Base-by-base conservation (phyloP, 2,113 vertebrate species). In the Pachypanchax playfairii region DNA sequence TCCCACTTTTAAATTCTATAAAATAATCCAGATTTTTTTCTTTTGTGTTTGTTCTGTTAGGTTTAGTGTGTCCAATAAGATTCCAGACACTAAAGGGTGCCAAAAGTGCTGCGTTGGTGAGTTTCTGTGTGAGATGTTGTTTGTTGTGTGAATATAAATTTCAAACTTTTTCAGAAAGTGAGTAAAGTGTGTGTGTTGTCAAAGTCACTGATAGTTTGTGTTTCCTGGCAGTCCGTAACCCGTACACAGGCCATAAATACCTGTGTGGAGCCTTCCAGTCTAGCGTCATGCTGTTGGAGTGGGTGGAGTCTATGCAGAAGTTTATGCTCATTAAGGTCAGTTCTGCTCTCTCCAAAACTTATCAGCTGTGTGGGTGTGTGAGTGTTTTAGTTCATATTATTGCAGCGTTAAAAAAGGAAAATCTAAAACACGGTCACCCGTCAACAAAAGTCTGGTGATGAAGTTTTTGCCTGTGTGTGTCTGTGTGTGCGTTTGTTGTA, bases 281-380 rank as follows among this genome's bases (percentile, higher is more conserved):
- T 36, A 98, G 95, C 74, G 95, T 98, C 80, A 91, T 96, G 85
- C 90, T 99, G 26, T 84, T 99, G 87, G 96, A 99, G 86, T 99
- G 97, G 97, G 95, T 98, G 79, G 97, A 99, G 85, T 93, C 93
- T 73, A 98, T 99, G 97, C 96, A 99, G 89, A 98, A 94, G 85
- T 99, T 99, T 79, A 98, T 99, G 97, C 91, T 97, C 84, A 98
- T 99, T 83, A 99, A 99, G 94, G 96, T 99, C 86, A 82, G 93
- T 66, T 43, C 42, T 38, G 1, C n/a, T n/a, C 9, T 10, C 4
- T 7, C 41, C 3, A 13, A 36, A 51, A 50, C 9, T 11, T 15
- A 22, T 20, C 5, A 15, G 18, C 38, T 18, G 57, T 20, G 35
- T 10, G 22, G 12, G 6, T 28, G 2, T 28, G 3, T 4, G 31